Conservation (phyloP, 2,113 vertebrate species). For the Cairina moschata region DNA sequence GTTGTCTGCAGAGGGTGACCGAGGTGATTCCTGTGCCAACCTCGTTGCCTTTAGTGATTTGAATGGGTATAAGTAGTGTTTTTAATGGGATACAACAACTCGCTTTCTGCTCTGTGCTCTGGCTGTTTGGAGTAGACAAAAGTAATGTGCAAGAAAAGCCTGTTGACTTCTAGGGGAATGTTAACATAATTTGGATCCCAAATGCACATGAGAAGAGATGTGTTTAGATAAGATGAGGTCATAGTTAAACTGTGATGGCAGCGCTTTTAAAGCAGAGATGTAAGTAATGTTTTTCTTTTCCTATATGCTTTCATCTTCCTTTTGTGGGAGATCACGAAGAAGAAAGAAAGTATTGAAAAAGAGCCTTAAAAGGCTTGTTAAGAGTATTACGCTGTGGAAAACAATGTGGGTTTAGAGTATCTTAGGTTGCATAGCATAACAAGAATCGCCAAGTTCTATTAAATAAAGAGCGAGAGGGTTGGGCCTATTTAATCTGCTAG, state of each 20-base stretch:
- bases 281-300: background rate
- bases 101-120: background rate
- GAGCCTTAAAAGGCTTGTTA: background rate
- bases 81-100: background rate
- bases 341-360: background rate
- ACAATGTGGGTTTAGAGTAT: background rate
- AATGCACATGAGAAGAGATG: background rate
- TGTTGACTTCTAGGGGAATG: background rate
- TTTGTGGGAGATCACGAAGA: background rate
- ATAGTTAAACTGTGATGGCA: background rate
- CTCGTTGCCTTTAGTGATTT: background rate
- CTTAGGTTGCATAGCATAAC: background rate
- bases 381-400: background rate
- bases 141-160: background rate
- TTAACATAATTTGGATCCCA: background rate
- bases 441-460: background rate
- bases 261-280: background rate
- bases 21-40: background rate
- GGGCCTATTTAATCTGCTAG: background rate
- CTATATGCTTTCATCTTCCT: background rate
- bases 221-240: constrained; percentile 1
- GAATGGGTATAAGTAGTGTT: background rate
- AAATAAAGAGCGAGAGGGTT: background rate
- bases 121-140: background rate
- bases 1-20: background rate